phyloP scores from a whole-genome alignment of 2,888 invertebrate species.

The Metopia argyrocephala region DNA sequence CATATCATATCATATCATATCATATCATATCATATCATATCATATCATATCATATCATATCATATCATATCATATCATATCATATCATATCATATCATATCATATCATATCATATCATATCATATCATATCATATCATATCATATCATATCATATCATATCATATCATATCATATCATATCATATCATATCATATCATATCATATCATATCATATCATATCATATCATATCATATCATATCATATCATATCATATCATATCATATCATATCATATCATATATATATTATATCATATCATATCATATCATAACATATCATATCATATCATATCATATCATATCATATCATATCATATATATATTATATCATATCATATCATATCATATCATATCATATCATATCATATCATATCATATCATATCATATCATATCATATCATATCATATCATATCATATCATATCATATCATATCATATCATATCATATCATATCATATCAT shows the following conservation, averaged over 20 bases:
- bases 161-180: conserved; percentile 24
- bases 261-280: conserved; percentile 25
- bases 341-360: conserved; percentile 14
- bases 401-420: conserved; percentile 22
- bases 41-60: conserved; percentile 21
- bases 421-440: conserved; percentile 13
- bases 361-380: conserved; percentile 18
- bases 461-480: conserved; percentile 16
- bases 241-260: conserved; percentile 28
- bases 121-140: conserved; percentile 23
- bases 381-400: conserved; percentile 25
- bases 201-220: conserved; percentile 30
- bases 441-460: conserved; percentile 23
- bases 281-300: conserved; percentile 37
- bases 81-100: conserved; percentile 18
- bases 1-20: conserved; percentile 22
- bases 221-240: conserved; percentile 24
- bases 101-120: conserved; percentile 23
- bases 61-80: conserved; percentile 20
- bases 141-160: conserved; percentile 28
- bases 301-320: conserved; percentile 31
- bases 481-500: conserved; percentile 24
- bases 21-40: conserved; percentile 15
- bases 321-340: conserved; percentile 7
- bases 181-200: conserved; percentile 33